Percentiles rank a stretch among this genome's conserved stretches.
Conservation (phyloP, 2,113 vertebrate genomes). For the Syngnathoides biaculeatus region DNA sequence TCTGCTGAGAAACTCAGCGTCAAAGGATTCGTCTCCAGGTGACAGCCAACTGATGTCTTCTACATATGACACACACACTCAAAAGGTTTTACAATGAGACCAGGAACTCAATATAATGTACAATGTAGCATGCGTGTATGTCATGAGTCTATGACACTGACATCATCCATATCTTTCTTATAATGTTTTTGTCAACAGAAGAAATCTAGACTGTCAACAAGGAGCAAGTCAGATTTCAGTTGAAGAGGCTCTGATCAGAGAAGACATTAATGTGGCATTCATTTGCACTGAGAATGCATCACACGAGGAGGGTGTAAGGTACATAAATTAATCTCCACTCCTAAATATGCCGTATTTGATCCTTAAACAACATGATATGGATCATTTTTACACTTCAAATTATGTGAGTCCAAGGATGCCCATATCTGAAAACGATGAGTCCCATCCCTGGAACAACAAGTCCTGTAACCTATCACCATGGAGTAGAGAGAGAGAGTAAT, state of each 20-base stretch:
- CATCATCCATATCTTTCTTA: not conserved
- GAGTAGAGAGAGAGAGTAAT: too few relatives aligned
- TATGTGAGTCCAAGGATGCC: too few relatives aligned
- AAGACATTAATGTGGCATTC: slow-evolving; percentile 81
- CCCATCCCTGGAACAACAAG: too few relatives aligned
- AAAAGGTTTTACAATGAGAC: not conserved
- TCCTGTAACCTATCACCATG: too few relatives aligned
- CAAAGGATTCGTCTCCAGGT: slow-evolving; percentile 89
- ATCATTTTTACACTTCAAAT: not conserved
- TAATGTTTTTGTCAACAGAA: slow-evolving; percentile 66
- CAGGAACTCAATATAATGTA: not conserved
- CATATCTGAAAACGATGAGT: too few relatives aligned
- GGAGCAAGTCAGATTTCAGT: slow-evolving; percentile 78
- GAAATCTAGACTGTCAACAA: slow-evolving; percentile 73
- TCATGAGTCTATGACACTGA: not conserved
- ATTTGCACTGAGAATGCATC: slow-evolving; percentile 86
- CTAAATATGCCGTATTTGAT: not conserved
- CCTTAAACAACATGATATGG: not conserved
- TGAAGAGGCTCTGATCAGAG: slow-evolving; percentile 77
- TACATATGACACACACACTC: not conserved
- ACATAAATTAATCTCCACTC: slow-evolving; percentile 5
- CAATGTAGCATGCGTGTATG: not conserved
- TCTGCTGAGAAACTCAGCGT: slow-evolving; percentile 77
- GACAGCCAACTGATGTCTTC: slow-evolving; percentile 1
- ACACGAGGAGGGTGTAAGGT: slow-evolving; percentile 85